Evolutionary conservation across 2,113 vertebrate genomes (phyloP).

Genomic region (Ondatra zibethicus): DNA sequence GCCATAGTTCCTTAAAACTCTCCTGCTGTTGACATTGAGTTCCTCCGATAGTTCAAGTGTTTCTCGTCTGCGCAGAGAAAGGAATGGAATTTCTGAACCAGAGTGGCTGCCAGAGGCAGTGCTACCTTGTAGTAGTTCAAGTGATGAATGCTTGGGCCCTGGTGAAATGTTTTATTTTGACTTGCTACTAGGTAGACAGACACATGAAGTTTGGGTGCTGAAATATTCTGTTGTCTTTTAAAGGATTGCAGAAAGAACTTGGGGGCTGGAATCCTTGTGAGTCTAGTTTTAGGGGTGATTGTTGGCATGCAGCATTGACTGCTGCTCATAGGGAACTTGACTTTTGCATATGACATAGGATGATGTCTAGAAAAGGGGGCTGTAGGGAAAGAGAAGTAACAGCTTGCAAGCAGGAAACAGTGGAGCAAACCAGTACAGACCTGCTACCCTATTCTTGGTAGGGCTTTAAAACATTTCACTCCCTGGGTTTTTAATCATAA

Average conservation of each 20-base stretch:
- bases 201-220: not conserved
- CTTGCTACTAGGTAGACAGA: not conserved
- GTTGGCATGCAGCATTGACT: not conserved
- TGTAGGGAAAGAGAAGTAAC: not conserved
- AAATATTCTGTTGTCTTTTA: not conserved
- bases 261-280: not conserved
- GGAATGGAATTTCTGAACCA: not conserved
- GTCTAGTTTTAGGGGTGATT: not conserved
- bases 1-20: too few species aligned
- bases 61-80: not conserved
- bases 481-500: conserved; percentile 17
- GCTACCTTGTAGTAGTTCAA: not conserved
- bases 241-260: not conserved
- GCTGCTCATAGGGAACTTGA: not conserved
- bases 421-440: accelerated
- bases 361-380: not conserved
- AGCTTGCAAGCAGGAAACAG: not conserved
- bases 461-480: not conserved
- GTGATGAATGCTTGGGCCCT: not conserved
- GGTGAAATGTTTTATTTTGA: not conserved
- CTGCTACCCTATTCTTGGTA: not conserved
- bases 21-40: not conserved
- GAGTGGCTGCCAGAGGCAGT: not conserved
- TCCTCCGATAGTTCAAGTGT: not conserved
- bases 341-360: not conserved